phyloP scores from a whole-genome alignment of 2,888 invertebrate species.

The Argyra leucocephala region DNA sequence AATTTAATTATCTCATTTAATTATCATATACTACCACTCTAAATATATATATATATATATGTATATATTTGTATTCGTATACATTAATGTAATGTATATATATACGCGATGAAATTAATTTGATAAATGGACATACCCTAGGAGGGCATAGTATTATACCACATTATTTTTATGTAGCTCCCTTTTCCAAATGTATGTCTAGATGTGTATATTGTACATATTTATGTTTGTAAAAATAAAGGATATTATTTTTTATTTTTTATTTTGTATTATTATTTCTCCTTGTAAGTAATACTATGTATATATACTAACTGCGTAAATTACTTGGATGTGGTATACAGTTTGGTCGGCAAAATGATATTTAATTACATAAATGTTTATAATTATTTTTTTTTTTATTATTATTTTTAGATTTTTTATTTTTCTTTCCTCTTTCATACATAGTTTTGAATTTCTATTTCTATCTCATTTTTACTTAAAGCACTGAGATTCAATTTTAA shows the following conservation, averaged over 20 bases:
- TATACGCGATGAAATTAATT: conserved; percentile 30
- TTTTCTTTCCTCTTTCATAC: background rate
- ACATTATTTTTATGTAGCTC: background rate
- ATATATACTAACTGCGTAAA: background rate
- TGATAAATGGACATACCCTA: conserved; percentile 28
- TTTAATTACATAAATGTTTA: conserved; percentile 1
- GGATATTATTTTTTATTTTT: background rate
- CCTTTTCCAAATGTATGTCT: background rate
- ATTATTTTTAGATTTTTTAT: background rate
- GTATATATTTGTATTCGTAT: background rate
- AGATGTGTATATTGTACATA: background rate
- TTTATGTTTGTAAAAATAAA: background rate
- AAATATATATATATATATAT: background rate
- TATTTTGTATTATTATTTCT: background rate
- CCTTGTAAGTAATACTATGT: background rate
- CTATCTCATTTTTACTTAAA: background rate
- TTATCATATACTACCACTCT: conserved; percentile 26
- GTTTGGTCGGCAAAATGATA: background rate
- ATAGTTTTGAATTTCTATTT: too few relatives aligned
- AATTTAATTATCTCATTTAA: conserved; percentile 31
- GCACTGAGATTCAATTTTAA: too few relatives aligned
- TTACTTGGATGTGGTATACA: background rate
- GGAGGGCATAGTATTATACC: too few relatives aligned
- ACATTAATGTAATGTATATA: conserved; percentile 10
- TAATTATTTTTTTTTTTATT: background rate